Conservation (phyloP, 2,888 invertebrate species). For the Bedellia somnulentella region DNA sequence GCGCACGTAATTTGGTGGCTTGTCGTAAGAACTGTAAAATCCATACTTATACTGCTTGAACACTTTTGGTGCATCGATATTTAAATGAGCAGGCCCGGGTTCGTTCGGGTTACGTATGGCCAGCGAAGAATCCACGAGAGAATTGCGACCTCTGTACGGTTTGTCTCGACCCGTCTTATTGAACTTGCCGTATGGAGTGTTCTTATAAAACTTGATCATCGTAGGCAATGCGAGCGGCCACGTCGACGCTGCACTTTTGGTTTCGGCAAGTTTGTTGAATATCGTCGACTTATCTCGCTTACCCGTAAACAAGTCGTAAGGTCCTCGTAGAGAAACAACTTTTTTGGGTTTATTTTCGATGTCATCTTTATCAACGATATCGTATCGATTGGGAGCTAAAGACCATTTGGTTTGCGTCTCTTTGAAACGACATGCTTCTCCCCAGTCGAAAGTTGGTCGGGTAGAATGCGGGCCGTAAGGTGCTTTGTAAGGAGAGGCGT, state of each 20-base stretch:
- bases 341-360: slow-evolving; percentile 36
- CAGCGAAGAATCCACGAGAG: slow-evolving; percentile 48
- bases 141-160: slow-evolving; percentile 39
- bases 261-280: slow-evolving; percentile 50
- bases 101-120: slow-evolving; percentile 42
- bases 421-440: slow-evolving; percentile 36
- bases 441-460: slow-evolving; percentile 30
- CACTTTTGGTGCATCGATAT: slow-evolving; percentile 17
- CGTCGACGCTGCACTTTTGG: slow-evolving; percentile 23
- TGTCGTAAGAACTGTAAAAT: slow-evolving; percentile 41
- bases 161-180: slow-evolving; percentile 31
- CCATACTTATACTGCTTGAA: slow-evolving; percentile 23
- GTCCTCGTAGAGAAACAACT: slow-evolving; percentile 33
- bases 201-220: slow-evolving; percentile 28
- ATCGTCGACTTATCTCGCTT: slow-evolving; percentile 46
- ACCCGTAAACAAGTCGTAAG: slow-evolving; percentile 51
- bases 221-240: slow-evolving; percentile 37
- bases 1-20: slow-evolving; percentile 29
- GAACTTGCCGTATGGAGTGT: slow-evolving; percentile 29
- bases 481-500: slow-evolving; percentile 23
- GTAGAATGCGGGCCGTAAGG: slow-evolving; percentile 33
- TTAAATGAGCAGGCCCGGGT: slow-evolving; percentile 56
- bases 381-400: slow-evolving; percentile 38
- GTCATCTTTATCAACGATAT: slow-evolving; percentile 27
- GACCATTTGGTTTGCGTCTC: slow-evolving; percentile 26